Evolutionary conservation across 2,888 invertebrate genomes (phyloP).

Genomic region (Rambutsinella grinnellia): DNA sequence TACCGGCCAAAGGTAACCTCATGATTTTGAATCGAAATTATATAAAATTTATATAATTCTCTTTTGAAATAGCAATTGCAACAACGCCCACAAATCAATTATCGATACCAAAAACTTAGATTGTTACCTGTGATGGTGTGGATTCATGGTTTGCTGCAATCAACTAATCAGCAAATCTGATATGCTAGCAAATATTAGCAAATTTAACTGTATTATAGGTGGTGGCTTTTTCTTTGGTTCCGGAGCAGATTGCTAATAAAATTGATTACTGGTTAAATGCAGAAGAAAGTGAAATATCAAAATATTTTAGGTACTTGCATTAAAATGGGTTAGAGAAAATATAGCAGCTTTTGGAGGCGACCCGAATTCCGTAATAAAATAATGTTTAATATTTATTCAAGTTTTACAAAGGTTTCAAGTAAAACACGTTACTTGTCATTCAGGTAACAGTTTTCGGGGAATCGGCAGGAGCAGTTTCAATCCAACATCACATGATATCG

Average conservation of each 20-base stretch:
- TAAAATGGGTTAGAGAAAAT: neutral
- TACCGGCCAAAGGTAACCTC: neutral
- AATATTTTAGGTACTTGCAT: neutral
- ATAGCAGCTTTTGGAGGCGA: neutral
- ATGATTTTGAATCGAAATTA: too few species aligned
- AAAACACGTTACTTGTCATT: too few species aligned
- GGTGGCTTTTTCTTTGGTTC: neutral
- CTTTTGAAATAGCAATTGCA: too few species aligned
- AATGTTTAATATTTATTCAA: too few species aligned
- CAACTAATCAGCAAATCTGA: too few species aligned
- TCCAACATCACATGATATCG: slow-evolving; percentile 14
- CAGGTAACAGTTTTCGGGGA: neutral
- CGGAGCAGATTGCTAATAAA: neutral
- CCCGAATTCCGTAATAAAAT: neutral
- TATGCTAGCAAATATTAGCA: too few species aligned
- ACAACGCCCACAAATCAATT: too few species aligned
- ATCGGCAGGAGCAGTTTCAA: neutral
- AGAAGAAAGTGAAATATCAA: neutral
- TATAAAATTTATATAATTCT: too few species aligned
- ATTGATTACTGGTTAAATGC: neutral
- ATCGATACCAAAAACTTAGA: too few species aligned
- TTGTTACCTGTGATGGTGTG: slow-evolving; percentile 60
- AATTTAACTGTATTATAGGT: neutral
- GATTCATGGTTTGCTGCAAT: too few species aligned
- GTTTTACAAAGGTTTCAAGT: too few species aligned